Evolutionary conservation across 2,797 vertebrate species (phyloP).

Genomic region (Notoglanidium macrostoma): DNA sequence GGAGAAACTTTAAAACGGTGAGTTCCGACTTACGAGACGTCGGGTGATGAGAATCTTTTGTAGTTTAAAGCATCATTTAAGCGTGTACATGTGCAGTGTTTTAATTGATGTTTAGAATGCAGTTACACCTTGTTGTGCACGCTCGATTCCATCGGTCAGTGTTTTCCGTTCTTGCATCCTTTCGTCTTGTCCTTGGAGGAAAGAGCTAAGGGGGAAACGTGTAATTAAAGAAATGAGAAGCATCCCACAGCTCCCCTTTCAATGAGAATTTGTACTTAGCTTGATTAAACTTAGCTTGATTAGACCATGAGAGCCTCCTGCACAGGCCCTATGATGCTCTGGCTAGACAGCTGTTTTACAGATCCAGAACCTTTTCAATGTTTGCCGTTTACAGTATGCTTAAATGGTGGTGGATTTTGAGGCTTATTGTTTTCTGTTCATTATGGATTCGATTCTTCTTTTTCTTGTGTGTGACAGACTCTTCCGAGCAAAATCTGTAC

Average conservation of each 20-base stretch:
- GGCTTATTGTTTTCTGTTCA: not conserved
- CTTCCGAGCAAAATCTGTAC: conserved; percentile 38
- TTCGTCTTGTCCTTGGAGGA: not conserved
- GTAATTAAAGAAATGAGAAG: not conserved
- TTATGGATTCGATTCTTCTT: not conserved
- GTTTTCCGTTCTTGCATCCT: not conserved
- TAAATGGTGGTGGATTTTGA: not conserved
- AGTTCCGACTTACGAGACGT: not conserved
- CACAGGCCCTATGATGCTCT: not conserved
- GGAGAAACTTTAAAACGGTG: not conserved
- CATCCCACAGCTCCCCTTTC: not conserved
- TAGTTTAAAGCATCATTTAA: not conserved
- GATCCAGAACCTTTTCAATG: not conserved
- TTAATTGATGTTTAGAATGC: not conserved
- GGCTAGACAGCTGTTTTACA: not conserved
- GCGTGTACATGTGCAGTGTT: not conserved
- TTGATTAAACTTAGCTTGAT: not conserved
- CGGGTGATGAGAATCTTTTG: not conserved
- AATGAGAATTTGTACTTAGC: not conserved
- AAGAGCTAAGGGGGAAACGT: not conserved
- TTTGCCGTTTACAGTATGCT: too few species aligned
- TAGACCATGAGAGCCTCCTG: not conserved
- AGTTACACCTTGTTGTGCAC: not conserved
- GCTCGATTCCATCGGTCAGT: not conserved
- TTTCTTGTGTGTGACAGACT: conserved; percentile 12